Evolutionary conservation across 2,888 invertebrate genomes (phyloP).

Genomic region (Galerucella nymphaeae): DNA sequence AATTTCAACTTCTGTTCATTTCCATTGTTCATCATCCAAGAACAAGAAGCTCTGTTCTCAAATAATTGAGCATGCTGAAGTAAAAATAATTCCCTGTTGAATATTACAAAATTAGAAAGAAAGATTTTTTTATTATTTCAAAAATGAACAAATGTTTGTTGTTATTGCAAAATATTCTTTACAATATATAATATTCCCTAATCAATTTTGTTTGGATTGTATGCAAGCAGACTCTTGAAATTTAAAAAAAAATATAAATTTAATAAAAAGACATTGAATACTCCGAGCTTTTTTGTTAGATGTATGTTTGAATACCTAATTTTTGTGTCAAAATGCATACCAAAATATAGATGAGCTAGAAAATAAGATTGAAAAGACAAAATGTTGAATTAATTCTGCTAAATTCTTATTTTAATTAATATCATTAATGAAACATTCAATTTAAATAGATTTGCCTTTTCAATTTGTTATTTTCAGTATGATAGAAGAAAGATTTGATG

Average conservation of each 20-base stretch:
- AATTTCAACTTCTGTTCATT: neutral
- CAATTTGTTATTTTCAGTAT: neutral
- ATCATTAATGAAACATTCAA: too few species aligned
- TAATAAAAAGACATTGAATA: neutral
- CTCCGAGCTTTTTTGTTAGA: neutral
- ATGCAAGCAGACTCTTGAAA: neutral
- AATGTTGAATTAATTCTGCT: neutral
- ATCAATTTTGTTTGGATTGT: neutral
- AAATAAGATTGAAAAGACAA: neutral
- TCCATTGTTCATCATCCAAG: neutral
- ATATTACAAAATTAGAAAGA: neutral
- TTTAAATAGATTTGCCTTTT: neutral
- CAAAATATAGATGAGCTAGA: neutral
- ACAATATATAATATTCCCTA: neutral
- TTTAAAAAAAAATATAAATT: neutral
- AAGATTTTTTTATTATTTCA: neutral
- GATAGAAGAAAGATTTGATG: slow-evolving; percentile 4
- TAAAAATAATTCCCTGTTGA: neutral
- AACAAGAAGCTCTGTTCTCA: too few species aligned
- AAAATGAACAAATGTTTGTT: neutral
- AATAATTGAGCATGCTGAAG: neutral
- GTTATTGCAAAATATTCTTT: neutral
- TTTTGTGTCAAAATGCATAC: neutral
- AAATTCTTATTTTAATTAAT: too few species aligned
- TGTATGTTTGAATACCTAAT: neutral